Evolutionary conservation across 2,797 vertebrate genomes (phyloP).

Genomic region (Gallinago solitaria): DNA sequence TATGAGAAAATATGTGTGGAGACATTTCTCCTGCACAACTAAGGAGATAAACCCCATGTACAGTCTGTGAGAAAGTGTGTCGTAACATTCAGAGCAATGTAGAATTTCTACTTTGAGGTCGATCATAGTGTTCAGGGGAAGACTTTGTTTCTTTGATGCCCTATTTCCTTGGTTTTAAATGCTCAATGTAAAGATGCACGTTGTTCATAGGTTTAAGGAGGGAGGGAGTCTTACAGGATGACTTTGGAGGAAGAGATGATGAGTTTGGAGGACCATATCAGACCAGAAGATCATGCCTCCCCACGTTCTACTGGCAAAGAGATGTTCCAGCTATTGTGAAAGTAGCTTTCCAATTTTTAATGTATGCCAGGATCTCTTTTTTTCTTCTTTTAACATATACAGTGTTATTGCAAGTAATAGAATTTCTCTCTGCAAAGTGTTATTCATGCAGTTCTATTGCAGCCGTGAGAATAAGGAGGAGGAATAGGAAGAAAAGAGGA

Average conservation of each 20-base stretch:
- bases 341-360: neutral
- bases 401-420: neutral
- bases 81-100: neutral
- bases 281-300: neutral
- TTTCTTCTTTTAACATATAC: neutral
- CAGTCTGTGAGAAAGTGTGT: neutral
- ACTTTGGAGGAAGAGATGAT: neutral
- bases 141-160: neutral
- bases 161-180: neutral
- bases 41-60: neutral
- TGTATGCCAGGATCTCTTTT: neutral
- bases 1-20: neutral
- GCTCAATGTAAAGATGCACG: neutral
- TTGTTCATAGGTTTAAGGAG: neutral
- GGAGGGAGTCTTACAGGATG: neutral
- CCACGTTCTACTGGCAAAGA: neutral
- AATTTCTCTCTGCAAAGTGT: neutral
- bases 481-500: neutral
- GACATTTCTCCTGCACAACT: neutral
- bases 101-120: neutral
- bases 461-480: neutral
- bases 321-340: neutral
- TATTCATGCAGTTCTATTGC: neutral
- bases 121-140: neutral
- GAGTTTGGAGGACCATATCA: neutral